These are phyloP conservation scores for Arenicola marina DNA, from an alignment of 2,888 invertebrate species.

Conservation along the genomic window DNA sequence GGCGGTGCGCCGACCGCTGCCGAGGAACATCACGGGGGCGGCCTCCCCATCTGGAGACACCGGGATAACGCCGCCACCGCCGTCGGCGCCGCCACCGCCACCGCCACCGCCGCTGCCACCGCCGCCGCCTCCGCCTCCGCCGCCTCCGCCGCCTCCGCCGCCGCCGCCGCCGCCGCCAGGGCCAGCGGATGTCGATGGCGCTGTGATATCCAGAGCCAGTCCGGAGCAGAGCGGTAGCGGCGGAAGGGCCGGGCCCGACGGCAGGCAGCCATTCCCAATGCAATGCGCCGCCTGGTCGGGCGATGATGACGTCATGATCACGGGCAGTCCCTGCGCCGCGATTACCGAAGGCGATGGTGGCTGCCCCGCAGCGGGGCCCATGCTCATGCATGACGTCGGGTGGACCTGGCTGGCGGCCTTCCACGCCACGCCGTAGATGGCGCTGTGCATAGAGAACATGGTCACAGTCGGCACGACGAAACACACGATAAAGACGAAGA, in stretches of 20 bases:
- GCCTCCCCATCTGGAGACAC: background rate
- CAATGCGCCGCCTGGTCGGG: background rate
- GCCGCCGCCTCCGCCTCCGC: no score
- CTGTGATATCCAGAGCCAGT: no score
- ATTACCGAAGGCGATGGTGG: background rate
- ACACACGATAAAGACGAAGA: constrained; percentile 21
- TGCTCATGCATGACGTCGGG: no score
- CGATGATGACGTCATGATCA: background rate
- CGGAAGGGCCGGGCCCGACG: background rate
- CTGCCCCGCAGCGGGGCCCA: no score
- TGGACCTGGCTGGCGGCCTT: constrained; percentile 26
- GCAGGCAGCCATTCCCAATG: background rate
- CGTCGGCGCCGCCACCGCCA: no score
- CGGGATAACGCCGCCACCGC: no score
- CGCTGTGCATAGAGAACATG: constrained; percentile 30
- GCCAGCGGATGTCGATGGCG: no score
- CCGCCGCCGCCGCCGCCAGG: no score
- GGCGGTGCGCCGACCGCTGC: background rate
- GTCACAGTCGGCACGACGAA: constrained; percentile 31
- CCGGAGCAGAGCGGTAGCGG: no score
- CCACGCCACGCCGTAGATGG: constrained; percentile 35
- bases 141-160: no score
- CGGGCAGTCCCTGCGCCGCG: background rate
- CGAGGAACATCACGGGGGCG: background rate
- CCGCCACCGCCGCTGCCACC: no score